phyloP scores from a whole-genome alignment of 2,113 vertebrate genomes.

The Acinonyx jubatus region DNA sequence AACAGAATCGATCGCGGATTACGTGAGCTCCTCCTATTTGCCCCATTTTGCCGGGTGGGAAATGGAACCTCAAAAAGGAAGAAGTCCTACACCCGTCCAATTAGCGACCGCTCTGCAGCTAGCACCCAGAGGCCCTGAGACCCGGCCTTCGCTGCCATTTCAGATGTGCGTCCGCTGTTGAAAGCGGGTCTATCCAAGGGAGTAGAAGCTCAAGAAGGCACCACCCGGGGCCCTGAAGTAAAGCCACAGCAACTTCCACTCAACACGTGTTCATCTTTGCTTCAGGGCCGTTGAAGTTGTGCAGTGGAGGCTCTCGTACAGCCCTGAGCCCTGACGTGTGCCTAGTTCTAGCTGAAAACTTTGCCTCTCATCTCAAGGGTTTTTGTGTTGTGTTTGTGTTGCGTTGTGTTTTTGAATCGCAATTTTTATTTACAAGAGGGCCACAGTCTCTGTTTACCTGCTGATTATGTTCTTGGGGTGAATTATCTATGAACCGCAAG shows the following conservation, averaged over 20 bases:
- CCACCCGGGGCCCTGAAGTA: accelerated
- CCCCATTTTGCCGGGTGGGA: neutral
- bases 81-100: neutral
- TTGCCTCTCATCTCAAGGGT: neutral
- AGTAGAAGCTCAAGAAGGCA: neutral
- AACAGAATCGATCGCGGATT: neutral
- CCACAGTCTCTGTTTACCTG: neutral
- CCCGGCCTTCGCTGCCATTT: neutral
- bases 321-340: neutral
- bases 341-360: neutral
- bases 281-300: too few species aligned
- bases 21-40: neutral
- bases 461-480: neutral
- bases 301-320: neutral
- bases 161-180: neutral
- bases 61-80: neutral
- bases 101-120: neutral
- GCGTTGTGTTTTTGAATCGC: too few species aligned
- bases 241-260: neutral
- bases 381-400: too few species aligned
- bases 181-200: neutral
- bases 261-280: neutral
- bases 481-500: neutral
- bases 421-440: neutral
- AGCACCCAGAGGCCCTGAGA: neutral